Evolutionary conservation across 2,888 invertebrate genomes (phyloP).

Genomic region (Chalcosyrphus nemorum): DNA sequence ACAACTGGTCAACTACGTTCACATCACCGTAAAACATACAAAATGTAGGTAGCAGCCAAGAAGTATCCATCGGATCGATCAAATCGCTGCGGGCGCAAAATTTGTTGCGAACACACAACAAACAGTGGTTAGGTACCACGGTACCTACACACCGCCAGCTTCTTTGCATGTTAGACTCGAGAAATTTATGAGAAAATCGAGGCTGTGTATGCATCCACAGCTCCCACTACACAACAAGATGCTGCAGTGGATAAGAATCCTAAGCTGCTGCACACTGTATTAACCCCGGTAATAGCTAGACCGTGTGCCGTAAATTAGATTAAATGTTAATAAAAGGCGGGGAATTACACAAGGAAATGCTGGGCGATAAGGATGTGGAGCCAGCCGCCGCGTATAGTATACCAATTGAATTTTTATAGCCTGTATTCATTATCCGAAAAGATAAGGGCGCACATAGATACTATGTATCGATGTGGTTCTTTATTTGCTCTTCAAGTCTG

Average conservation of each 20-base stretch:
- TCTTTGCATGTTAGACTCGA: slow-evolving; percentile 66
- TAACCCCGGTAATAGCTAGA: slow-evolving; percentile 61
- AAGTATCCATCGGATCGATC: slow-evolving; percentile 66
- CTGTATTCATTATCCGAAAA: slow-evolving; percentile 69
- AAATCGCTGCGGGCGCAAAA: slow-evolving; percentile 69
- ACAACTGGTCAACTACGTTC: slow-evolving; percentile 59
- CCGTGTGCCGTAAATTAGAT: slow-evolving; percentile 73
- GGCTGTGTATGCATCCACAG: slow-evolving; percentile 20
- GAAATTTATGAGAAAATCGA: slow-evolving; percentile 70
- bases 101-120: slow-evolving; percentile 53
- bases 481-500: background rate
- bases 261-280: slow-evolving; percentile 25
- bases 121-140: background rate
- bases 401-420: slow-evolving; percentile 70
- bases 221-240: slow-evolving; percentile 59
- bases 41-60: background rate
- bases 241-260: slow-evolving; percentile 56
- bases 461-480: background rate
- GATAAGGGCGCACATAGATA: slow-evolving; percentile 51
- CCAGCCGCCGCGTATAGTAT: slow-evolving; percentile 46
- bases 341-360: slow-evolving; percentile 66
- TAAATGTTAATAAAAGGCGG: slow-evolving; percentile 73
- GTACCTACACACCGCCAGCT: slow-evolving; percentile 2
- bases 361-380: slow-evolving; percentile 67
- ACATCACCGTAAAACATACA: slow-evolving; percentile 61